phyloP scores from a whole-genome alignment of 2,797 vertebrate genomes.

The Cheirogaleus major region DNA sequence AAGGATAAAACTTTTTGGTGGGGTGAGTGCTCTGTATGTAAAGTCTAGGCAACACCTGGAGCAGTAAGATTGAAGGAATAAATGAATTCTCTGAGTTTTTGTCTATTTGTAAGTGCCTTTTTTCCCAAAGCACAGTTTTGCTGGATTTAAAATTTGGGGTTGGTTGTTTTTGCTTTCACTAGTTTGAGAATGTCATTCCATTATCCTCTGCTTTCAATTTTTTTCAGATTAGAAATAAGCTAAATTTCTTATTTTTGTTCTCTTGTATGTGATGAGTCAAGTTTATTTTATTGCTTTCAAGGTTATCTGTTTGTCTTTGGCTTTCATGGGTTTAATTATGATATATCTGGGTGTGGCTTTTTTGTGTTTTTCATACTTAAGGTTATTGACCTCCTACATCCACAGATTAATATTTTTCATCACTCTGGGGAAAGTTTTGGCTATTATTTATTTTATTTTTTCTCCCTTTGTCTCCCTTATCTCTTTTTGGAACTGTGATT shows the following conservation, averaged over 20 bases:
- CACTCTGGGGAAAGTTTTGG: not conserved
- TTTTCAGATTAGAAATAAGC: not conserved
- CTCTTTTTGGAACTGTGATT: not conserved
- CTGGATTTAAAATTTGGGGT: not conserved
- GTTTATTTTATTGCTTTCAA: not conserved
- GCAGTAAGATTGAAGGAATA: not conserved
- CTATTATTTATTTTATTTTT: not conserved
- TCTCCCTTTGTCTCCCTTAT: not conserved
- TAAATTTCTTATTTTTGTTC: not conserved
- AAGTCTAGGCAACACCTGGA: not conserved
- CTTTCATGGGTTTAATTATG: not conserved
- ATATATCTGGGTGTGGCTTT: not conserved
- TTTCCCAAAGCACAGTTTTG: not conserved
- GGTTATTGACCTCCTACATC: not conserved
- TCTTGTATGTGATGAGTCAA: not conserved
- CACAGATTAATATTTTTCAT: not conserved
- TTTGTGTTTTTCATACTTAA: not conserved
- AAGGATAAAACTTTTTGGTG: not conserved
- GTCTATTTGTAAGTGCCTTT: not conserved
- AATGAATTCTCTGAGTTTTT: not conserved
- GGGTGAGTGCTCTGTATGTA: not conserved
- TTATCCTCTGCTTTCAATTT: not conserved
- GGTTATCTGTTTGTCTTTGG: not conserved
- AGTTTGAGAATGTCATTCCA: not conserved
- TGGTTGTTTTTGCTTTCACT: not conserved